These are phyloP conservation scores for Ceriagrion tenellum DNA, from an alignment of 2,888 invertebrate genomes.

Conservation along the genomic window DNA sequence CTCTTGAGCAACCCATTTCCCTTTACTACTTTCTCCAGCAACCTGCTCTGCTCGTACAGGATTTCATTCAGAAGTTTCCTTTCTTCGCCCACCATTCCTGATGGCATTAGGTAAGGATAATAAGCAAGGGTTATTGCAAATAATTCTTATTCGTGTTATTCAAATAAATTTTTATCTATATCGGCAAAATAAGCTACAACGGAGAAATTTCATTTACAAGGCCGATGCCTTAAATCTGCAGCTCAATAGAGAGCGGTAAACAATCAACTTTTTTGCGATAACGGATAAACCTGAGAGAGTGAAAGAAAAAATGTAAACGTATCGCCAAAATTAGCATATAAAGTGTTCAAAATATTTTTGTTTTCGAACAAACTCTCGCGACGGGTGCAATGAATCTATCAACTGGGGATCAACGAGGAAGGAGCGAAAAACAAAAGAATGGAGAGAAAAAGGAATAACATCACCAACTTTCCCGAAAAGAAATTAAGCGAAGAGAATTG, in stretches of 20 bases:
- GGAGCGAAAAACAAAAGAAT: background rate
- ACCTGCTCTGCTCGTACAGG: too few species aligned
- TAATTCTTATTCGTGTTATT: too few species aligned
- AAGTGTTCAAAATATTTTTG: background rate
- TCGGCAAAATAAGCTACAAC: background rate
- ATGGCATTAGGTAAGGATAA: too few species aligned
- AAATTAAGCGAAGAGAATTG: conserved; percentile 29
- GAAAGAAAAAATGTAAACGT: background rate
- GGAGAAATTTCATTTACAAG: background rate
- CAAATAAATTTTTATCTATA: background rate
- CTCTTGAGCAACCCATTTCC: too few species aligned
- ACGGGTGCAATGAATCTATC: conserved; percentile 15
- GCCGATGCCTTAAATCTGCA: background rate
- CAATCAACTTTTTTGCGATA: background rate
- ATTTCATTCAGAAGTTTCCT: too few species aligned
- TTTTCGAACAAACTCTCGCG: background rate
- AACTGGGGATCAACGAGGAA: background rate
- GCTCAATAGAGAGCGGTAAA: background rate
- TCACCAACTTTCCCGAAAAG: background rate
- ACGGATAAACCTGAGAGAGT: background rate
- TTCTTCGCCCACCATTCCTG: too few species aligned
- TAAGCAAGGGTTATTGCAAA: too few species aligned
- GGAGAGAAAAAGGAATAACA: background rate
- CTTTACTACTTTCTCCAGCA: too few species aligned
- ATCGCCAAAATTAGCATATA: background rate